A percentile compares a stretch with the other conserved stretches of the same genome.
Evolutionary conservation across 2,797 vertebrate species (phyloP).

Genomic region (Sebastes ruberrimus): DNA sequence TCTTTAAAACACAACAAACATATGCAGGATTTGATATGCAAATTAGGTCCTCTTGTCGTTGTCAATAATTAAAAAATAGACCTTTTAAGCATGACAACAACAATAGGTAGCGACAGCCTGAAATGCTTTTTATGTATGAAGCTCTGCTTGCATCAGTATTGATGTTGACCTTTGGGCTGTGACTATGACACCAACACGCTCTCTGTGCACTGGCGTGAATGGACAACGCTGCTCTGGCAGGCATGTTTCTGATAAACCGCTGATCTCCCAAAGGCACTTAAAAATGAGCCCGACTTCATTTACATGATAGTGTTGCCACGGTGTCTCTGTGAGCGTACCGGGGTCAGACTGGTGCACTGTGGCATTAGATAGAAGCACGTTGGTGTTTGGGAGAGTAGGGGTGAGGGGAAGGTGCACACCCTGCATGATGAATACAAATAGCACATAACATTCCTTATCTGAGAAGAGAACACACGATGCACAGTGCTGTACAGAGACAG

Average conservation of each 20-base stretch:
- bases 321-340: slow-evolving; percentile 48
- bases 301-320: slow-evolving; percentile 62
- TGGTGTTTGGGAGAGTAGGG: slow-evolving; percentile 3
- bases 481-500: background rate
- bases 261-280: slow-evolving; percentile 50
- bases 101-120: background rate
- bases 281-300: slow-evolving; percentile 55
- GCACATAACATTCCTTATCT: slow-evolving; percentile 39
- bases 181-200: slow-evolving; percentile 42
- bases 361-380: slow-evolving; percentile 35
- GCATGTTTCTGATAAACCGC: slow-evolving; percentile 65
- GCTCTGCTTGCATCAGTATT: slow-evolving; percentile 27
- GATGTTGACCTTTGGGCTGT: slow-evolving; percentile 66
- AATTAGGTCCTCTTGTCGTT: background rate
- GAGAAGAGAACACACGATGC: background rate
- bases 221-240: slow-evolving; percentile 53
- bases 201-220: slow-evolving; percentile 29
- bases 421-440: slow-evolving; percentile 33
- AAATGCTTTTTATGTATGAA: slow-evolving; percentile 36
- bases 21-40: slow-evolving; percentile 1
- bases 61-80: background rate
- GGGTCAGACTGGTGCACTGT: slow-evolving; percentile 40
- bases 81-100: background rate
- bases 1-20: background rate
- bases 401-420: slow-evolving; percentile 18